Evolutionary conservation across 2,113 vertebrate species (phyloP).

Genomic region (Anguilla japonica): DNA sequence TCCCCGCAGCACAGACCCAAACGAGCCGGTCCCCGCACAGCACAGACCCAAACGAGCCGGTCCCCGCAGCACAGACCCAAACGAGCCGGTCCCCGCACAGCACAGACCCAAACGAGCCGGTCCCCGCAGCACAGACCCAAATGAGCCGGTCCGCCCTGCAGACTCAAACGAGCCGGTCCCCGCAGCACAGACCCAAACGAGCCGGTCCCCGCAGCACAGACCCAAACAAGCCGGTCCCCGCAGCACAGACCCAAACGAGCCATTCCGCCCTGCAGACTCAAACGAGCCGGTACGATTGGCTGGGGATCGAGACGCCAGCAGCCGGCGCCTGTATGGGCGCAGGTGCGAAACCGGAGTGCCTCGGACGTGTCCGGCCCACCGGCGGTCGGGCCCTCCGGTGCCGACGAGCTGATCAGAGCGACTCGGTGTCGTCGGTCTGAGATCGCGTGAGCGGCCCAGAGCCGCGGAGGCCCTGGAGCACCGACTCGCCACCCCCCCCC

Average conservation of each 20-base stretch:
- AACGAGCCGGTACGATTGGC: background rate
- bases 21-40: background rate
- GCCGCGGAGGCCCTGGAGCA: background rate
- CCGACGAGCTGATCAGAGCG: constrained; percentile 47
- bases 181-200: too few species aligned
- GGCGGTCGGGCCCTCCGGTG: constrained; percentile 34
- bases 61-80: background rate
- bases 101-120: background rate
- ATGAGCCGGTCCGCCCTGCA: background rate
- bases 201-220: too few species aligned
- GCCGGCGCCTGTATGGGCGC: constrained; percentile 24
- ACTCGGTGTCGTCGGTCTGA: constrained; percentile 47
- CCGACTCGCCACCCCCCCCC: background rate
- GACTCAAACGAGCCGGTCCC: too few species aligned
- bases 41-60: background rate
- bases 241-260: too few species aligned
- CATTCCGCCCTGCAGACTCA: too few species aligned
- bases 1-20: background rate
- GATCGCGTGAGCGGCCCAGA: constrained; percentile 28
- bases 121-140: background rate
- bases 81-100: background rate
- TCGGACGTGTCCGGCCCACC: background rate
- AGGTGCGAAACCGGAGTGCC: constrained; percentile 18
- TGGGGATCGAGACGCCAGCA: fast-evolving
- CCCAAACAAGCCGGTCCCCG: too few species aligned